A percentile compares a stretch with the other conserved stretches of the same genome.
Conservation (phyloP, 1,140 invertebrate species). For the Saxidomus purpurata region DNA sequence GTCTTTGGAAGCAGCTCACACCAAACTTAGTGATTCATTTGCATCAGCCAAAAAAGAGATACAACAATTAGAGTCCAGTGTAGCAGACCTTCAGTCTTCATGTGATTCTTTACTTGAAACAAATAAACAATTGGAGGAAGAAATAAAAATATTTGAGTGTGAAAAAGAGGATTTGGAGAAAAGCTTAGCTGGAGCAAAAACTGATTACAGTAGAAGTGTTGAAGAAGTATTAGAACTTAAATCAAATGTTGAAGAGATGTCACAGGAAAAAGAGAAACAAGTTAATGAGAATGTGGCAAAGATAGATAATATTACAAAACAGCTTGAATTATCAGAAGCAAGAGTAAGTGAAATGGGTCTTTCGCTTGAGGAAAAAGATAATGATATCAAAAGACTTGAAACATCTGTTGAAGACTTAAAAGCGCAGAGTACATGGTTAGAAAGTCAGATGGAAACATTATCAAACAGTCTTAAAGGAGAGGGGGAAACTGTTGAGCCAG, state of each 20-base stretch:
- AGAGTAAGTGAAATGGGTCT: conserved; percentile 13
- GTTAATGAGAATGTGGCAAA: not conserved
- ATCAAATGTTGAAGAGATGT: conserved; percentile 1
- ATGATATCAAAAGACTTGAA: conserved; percentile 26
- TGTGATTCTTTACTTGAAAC: not conserved
- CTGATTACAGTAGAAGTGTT: not conserved
- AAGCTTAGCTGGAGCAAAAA: not conserved
- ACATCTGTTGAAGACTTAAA: conserved; percentile 20
- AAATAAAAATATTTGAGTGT: not conserved
- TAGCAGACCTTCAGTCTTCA: not conserved
- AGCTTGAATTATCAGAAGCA: not conserved
- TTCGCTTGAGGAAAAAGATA: conserved; percentile 35
- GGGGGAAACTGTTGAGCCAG: not conserved
- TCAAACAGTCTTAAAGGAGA: not conserved
- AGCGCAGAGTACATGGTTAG: not conserved
- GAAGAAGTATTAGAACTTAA: not conserved
- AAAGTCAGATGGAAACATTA: not conserved
- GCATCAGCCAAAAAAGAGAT: not conserved
- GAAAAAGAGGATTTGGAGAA: not conserved
- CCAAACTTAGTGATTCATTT: not conserved
- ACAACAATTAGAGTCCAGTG: not conserved
- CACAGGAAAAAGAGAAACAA: not conserved
- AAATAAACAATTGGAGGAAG: not conserved
- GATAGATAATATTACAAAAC: not conserved
- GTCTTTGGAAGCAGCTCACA: not conserved